Evolutionary conservation across 2,888 invertebrate genomes (phyloP).

Genomic region (Orthonevra nobilis): DNA sequence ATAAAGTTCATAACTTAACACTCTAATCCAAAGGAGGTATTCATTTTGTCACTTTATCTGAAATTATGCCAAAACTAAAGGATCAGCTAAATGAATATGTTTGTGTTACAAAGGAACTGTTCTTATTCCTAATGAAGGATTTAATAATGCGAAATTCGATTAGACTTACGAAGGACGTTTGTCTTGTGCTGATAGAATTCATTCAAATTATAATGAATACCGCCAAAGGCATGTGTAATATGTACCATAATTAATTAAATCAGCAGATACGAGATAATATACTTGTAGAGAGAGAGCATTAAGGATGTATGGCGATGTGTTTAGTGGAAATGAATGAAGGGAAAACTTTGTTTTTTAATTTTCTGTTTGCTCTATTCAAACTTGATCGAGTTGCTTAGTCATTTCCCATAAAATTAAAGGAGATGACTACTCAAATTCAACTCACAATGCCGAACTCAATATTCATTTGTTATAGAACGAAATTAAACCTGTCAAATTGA

Average conservation of each 20-base stretch:
- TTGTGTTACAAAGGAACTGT: no score
- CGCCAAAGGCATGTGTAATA: conserved; percentile 8
- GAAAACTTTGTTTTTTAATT: no score
- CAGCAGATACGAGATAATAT: neutral
- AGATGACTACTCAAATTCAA: no score
- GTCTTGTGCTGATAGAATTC: conserved; percentile 13
- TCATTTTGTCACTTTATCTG: conserved; percentile 5
- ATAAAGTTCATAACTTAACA: conserved; percentile 22
- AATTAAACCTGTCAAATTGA: no score
- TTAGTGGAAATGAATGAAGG: no score
- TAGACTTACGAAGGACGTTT: neutral
- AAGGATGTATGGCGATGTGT: no score
- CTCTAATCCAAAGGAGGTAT: conserved; percentile 3
- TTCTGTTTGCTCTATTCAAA: no score
- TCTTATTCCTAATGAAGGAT: conserved; percentile 20
- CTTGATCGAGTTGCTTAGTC: no score
- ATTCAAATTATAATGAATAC: conserved; percentile 31
- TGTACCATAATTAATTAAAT: conserved; percentile 26
- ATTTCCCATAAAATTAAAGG: no score
- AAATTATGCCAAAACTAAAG: conserved; percentile 22
- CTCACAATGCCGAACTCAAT: no score
- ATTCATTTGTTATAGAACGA: no score
- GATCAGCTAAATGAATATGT: conserved; percentile 14
- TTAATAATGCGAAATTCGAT: conserved; percentile 40
- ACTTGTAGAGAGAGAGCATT: no score